Percentiles rank a stretch among this genome's conserved stretches.
Evolutionary conservation across 2,113 vertebrate species (phyloP).

Genomic region (Lophius piscatorius): DNA sequence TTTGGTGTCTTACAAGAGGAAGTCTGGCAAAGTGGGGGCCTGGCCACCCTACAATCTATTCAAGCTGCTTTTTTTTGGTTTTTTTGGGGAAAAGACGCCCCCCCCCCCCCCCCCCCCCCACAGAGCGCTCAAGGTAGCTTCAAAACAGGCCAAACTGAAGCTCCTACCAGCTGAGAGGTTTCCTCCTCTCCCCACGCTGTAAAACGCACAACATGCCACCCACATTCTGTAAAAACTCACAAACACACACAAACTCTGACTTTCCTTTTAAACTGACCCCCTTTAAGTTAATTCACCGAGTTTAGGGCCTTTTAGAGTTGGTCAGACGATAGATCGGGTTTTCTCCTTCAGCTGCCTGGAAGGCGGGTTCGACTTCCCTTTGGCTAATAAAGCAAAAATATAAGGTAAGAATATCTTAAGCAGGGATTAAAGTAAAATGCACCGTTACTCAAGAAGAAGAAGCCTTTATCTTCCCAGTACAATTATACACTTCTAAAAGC

Average conservation of each 20-base stretch:
- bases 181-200: slow-evolving; percentile 25
- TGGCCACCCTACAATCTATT: not conserved
- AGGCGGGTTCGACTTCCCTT: no score
- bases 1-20: no score
- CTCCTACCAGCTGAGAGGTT: slow-evolving; percentile 44
- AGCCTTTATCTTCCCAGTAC: no score
- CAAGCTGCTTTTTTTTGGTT: slow-evolving; percentile 44
- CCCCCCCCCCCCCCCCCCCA: not conserved
- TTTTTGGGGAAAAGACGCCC: slow-evolving; percentile 14
- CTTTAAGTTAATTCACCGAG: not conserved
- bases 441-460: no score
- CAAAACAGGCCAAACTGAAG: slow-evolving; percentile 40
- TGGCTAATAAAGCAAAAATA: no score
- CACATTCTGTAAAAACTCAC: slow-evolving; percentile 13
- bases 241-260: not conserved
- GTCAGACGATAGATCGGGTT: no score
- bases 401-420: no score
- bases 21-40: no score
- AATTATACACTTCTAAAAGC: no score
- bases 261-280: not conserved
- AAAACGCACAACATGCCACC: slow-evolving; percentile 37
- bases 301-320: no score
- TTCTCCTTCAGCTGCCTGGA: no score
- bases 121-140: slow-evolving; percentile 63
- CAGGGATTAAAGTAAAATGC: no score